Evolutionary conservation across 2,113 vertebrate genomes (phyloP).

Genomic region (Tachycineta bicolor): DNA sequence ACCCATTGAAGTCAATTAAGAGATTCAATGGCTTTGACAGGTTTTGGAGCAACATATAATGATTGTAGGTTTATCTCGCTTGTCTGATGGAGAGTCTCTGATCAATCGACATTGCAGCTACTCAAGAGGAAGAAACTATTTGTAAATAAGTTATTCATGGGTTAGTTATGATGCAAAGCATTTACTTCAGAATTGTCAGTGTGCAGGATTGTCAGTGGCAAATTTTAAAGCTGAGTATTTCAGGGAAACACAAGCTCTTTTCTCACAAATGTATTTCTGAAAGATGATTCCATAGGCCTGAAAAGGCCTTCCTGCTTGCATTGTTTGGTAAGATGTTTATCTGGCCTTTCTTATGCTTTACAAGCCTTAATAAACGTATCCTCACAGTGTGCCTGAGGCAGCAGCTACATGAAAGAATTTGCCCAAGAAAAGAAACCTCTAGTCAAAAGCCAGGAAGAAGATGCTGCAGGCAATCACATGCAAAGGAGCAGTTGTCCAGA

Average conservation of each 20-base stretch:
- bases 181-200: background rate
- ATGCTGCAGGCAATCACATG: background rate
- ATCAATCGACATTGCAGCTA: background rate
- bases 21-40: background rate
- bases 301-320: background rate
- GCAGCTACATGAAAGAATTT: background rate
- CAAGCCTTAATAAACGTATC: background rate
- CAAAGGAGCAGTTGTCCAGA: background rate
- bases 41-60: background rate
- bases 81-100: background rate
- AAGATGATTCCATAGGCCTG: background rate
- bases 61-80: background rate
- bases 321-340: background rate
- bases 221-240: background rate
- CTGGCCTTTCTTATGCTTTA: background rate
- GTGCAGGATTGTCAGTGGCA: background rate
- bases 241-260: background rate
- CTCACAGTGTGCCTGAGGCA: background rate
- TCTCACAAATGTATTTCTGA: background rate
- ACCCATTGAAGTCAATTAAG: background rate
- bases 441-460: background rate
- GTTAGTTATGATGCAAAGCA: background rate
- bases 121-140: background rate
- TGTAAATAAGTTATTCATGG: constrained; percentile 14
- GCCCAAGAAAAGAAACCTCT: background rate